Base-by-base conservation (phyloP, 2,113 vertebrate species). In the Dicentrarchus labrax region DNA sequence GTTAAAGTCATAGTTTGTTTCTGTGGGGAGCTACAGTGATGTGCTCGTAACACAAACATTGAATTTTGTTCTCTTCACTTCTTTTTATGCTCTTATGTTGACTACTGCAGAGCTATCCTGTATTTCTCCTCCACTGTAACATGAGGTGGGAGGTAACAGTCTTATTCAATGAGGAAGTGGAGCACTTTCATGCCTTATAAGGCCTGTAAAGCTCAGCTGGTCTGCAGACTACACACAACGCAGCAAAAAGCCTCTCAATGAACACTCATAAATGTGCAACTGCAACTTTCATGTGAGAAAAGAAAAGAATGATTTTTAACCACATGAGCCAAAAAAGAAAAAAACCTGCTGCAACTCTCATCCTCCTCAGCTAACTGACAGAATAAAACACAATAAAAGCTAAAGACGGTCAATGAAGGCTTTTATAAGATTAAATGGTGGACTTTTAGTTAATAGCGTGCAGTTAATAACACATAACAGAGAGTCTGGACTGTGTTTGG, bases 131-230 rank as follows among this genome's bases (percentile, higher is more conserved):
- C 1, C 56, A 4, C n/a, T 77, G 45, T 11, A 41, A 66, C 75
- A 68, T 48, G 13, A 36, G 1, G 61, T 78, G 82, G 74, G 74
- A 76, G 86, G 76, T 6, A 3, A 50, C 56, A 2, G 9, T 17
- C 68, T 38, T 19, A 11, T 51, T 57, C 50, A 86, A 87, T 8
- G 66, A 74, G 92, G 89, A 93, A 89, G 86, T 88, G 62, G 38
- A 47, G 59, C 80, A 39, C 8, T 73, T 69, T 51, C 17, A 56
- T 61, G 57, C 92, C 89, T 50, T 90, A 87, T 88, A 91, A 83
- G 89, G 90, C 15, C 36, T 50, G 9, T 17, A 3, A 69, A 21
- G n/a, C 9, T 7, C 47, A 47, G 56, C 54, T 30, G 53, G 17
- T 24, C 13, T 47, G 30, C 30, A 30, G 30, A 30, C 30, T 62